Evolutionary conservation across 2,113 vertebrate genomes (phyloP).

Genomic region (Pelecanoides urinatrix): DNA sequence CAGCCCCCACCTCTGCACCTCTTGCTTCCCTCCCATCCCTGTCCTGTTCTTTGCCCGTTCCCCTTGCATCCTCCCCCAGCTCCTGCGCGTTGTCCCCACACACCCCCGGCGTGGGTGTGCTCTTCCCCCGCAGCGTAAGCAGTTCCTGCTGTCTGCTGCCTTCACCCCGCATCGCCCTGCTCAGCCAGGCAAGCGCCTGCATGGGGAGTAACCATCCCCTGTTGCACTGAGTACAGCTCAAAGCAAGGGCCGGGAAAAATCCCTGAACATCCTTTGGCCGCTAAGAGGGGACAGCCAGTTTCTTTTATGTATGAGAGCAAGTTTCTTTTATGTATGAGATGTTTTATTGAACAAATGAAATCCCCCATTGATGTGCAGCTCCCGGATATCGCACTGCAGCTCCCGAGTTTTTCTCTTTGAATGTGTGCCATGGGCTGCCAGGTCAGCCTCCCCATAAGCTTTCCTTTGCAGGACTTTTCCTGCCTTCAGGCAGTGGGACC

Average conservation of each 20-base stretch:
- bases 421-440: neutral
- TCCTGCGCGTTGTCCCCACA: neutral
- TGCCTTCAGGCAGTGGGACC: neutral
- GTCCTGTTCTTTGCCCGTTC: neutral
- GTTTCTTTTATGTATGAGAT: neutral
- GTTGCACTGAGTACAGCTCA: neutral
- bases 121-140: neutral
- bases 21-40: neutral
- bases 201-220: neutral
- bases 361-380: neutral
- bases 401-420: neutral
- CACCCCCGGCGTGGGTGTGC: neutral
- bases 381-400: neutral
- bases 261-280: neutral
- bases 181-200: neutral
- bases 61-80: neutral
- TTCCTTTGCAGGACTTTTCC: neutral
- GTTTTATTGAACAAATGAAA: neutral
- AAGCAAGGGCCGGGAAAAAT: neutral
- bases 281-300: neutral
- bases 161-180: neutral
- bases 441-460: neutral
- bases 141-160: constrained; percentile 1
- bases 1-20: neutral
- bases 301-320: neutral